Evolutionary conservation across 2,797 vertebrate species (phyloP), one percentile per base, ranked within the genome.

Genomic region (Stomatorhinus walkeri): DNA sequence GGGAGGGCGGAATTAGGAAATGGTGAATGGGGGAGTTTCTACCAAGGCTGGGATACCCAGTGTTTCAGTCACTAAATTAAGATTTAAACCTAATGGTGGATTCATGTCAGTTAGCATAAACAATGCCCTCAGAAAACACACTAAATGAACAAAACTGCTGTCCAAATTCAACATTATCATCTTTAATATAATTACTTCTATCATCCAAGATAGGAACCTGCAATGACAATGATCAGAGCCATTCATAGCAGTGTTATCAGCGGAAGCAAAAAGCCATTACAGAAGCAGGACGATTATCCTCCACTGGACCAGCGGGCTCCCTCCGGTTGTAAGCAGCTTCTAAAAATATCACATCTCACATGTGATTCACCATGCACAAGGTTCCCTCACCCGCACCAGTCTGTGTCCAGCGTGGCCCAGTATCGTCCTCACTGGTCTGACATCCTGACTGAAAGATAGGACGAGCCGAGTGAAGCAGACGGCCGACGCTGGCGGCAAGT

Each of bases 291-390:
- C 48, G 51, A 87, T 36, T 12, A 32, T 85, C 48, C 85, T 89
- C 87, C 52, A 88, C 91, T 76, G 90, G 90, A 93, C 92, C 90
- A 51, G 89, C 92, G 92, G 91, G 90, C 94, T 95, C 93, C 93
- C 92, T 93, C 90, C 91, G 89, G 90, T 90, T 90, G 64, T 72
- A 32, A 32, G 10, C 64, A 94, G 88, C 89, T 92, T 92, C 94
- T 94, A 95, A 94, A 95, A 95, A 95, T 94, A 95, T 91, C 91
- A 61, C 59, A 56, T 83, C 91, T 91, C 94, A 95, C 92, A 93
- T 91, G 93, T 92, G 92, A 93, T 93, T 94, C 93, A 94, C 94
- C 93, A 94, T 92, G 94, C 93, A 90, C 91, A 88, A 88, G 91
- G 91, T 90, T 92, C 93, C 95, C 94, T 72, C 64, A 36, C 28